phyloP scores from a whole-genome alignment of 2,797 vertebrate species.

The Scolopax rusticola region DNA sequence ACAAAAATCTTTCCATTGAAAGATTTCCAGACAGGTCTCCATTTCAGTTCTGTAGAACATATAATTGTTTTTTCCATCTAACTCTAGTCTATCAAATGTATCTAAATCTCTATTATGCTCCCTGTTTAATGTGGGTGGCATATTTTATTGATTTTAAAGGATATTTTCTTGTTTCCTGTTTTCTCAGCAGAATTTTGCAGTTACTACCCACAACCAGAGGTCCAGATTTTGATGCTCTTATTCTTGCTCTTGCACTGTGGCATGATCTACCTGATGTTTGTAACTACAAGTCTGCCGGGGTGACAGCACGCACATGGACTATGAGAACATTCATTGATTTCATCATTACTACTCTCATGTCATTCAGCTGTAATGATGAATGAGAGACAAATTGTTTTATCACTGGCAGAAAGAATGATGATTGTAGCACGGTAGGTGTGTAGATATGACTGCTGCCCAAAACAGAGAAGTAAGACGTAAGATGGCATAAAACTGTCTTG shows the following conservation, averaged over 20 bases:
- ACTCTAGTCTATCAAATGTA: background rate
- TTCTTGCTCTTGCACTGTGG: background rate
- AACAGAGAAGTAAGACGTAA: background rate
- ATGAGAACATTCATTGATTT: background rate
- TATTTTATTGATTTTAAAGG: background rate
- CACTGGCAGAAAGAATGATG: background rate
- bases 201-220: background rate
- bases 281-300: background rate
- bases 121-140: background rate
- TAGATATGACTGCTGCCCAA: background rate
- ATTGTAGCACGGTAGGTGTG: background rate
- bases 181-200: background rate
- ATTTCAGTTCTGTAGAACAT: slow-evolving; percentile 13
- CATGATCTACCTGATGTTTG: background rate
- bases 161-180: background rate
- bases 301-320: background rate
- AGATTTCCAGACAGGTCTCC: slow-evolving; percentile 6
- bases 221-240: background rate
- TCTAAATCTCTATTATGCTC: background rate
- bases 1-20: slow-evolving; percentile 36
- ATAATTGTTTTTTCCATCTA: slow-evolving; percentile 34
- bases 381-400: background rate
- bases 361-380: background rate
- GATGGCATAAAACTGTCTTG: background rate
- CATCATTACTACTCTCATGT: background rate